Conservation (phyloP, 2,113 vertebrate species). For the Sorex fumeus region DNA sequence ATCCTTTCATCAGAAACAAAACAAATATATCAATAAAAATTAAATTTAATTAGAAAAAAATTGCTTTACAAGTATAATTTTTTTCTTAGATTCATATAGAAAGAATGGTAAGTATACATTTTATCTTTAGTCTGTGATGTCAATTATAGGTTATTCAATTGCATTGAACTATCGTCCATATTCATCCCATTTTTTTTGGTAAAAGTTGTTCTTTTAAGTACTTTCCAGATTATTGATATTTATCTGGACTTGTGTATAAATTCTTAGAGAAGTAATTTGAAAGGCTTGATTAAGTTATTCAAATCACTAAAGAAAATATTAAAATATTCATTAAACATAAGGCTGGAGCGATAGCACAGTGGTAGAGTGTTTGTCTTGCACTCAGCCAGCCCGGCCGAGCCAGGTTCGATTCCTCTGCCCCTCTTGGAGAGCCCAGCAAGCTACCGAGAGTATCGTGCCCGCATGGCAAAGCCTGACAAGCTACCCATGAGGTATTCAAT, state of each 20-base stretch:
- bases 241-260: not conserved
- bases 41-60: not conserved
- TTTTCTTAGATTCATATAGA: not conserved
- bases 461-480: no score
- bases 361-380: no score
- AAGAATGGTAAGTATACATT: not conserved
- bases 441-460: no score
- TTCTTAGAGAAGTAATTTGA: not conserved
- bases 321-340: not conserved
- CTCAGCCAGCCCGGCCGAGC: no score
- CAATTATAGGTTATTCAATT: not conserved
- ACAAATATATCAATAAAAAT: constrained; percentile 26
- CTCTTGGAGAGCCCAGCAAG: no score
- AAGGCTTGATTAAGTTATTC: not conserved
- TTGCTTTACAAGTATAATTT: constrained; percentile 7
- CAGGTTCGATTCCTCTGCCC: no score
- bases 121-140: not conserved
- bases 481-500: no score
- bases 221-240: not conserved
- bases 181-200: not conserved
- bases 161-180: not conserved
- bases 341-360: no score
- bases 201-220: not conserved
- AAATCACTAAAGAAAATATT: constrained; percentile 19
- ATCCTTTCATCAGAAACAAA: constrained; percentile 53